These are phyloP conservation scores for Myrmophylax atrothorax DNA, from an alignment of 2,113 vertebrate species.

Conservation along the genomic window DNA sequence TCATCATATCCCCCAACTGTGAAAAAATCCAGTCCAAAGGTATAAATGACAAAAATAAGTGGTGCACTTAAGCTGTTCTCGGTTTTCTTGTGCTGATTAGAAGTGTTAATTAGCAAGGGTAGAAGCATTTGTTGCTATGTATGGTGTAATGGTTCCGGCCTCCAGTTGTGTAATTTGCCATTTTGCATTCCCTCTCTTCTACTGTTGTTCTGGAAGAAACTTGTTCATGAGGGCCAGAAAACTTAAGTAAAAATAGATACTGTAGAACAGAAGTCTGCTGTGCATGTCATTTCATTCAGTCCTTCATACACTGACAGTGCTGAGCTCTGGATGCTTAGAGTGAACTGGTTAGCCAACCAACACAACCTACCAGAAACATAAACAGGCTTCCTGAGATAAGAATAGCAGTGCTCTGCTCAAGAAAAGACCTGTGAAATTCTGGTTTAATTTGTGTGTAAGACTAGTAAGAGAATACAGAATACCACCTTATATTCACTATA, in stretches of 20 bases:
- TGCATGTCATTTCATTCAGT: neutral
- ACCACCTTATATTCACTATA: neutral
- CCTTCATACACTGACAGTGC: neutral
- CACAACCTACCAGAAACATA: neutral
- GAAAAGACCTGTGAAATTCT: neutral
- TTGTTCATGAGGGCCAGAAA: fast-evolving
- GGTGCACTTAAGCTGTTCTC: neutral
- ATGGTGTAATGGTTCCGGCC: neutral
- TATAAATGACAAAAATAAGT: conserved; percentile 29
- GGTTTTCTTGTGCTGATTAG: neutral
- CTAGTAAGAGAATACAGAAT: neutral
- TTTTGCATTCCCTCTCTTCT: neutral
- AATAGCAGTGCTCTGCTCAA: neutral
- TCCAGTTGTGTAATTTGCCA: neutral
- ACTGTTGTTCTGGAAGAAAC: neutral
- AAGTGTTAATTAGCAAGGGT: neutral
- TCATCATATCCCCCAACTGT: conserved; percentile 98
- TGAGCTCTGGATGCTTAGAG: neutral
- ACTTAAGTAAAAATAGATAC: neutral
- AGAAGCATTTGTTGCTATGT: neutral
- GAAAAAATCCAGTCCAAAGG: conserved; percentile 99
- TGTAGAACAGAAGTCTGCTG: neutral
- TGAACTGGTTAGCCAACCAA: neutral
- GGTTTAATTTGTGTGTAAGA: neutral
- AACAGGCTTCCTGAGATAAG: neutral